Percentiles rank a stretch among this genome's conserved stretches.
Evolutionary conservation across 1,140 invertebrate species (phyloP).

Genomic region (Sycobia sp.): DNA sequence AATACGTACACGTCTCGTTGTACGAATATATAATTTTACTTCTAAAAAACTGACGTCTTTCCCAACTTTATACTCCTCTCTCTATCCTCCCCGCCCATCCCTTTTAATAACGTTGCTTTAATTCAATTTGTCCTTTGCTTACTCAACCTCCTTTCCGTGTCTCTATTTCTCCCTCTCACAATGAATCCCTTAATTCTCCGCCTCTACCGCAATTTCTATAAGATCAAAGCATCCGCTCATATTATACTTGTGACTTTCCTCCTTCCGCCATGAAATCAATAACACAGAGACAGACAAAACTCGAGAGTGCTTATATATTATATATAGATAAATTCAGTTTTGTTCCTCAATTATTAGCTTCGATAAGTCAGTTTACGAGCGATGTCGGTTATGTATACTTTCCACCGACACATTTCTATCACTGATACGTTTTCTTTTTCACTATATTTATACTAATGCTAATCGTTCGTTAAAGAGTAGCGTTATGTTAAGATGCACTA

Average conservation of each 20-base stretch:
- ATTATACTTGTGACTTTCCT: conserved; percentile 10
- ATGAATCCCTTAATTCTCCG: too few relatives aligned
- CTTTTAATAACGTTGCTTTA: conserved; percentile 15
- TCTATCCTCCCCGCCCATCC: conserved; percentile 7
- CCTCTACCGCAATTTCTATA: too few relatives aligned
- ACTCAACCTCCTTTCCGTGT: not conserved
- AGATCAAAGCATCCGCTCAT: conserved; percentile 16
- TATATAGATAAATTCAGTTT: too few relatives aligned
- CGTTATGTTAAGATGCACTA: too few relatives aligned
- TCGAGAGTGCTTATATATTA: conserved; percentile 26
- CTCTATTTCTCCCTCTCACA: not conserved
- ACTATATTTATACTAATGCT: too few relatives aligned
- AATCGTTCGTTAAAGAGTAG: too few relatives aligned
- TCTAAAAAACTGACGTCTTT: conserved; percentile 33
- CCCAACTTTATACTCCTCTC: conserved; percentile 27
- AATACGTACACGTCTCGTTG: conserved; percentile 20
- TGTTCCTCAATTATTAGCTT: too few relatives aligned
- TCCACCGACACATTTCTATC: too few relatives aligned
- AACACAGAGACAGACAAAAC: conserved; percentile 19
- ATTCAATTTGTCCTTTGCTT: not conserved
- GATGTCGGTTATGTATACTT: too few relatives aligned
- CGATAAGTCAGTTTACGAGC: too few relatives aligned
- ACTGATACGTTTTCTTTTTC: too few relatives aligned
- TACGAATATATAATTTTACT: too few relatives aligned
- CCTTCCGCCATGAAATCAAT: conserved; percentile 18